Evolutionary conservation across 2,113 vertebrate genomes (phyloP), one percentile per base, ranked within the genome.

Genomic region (Suricata suricatta): DNA sequence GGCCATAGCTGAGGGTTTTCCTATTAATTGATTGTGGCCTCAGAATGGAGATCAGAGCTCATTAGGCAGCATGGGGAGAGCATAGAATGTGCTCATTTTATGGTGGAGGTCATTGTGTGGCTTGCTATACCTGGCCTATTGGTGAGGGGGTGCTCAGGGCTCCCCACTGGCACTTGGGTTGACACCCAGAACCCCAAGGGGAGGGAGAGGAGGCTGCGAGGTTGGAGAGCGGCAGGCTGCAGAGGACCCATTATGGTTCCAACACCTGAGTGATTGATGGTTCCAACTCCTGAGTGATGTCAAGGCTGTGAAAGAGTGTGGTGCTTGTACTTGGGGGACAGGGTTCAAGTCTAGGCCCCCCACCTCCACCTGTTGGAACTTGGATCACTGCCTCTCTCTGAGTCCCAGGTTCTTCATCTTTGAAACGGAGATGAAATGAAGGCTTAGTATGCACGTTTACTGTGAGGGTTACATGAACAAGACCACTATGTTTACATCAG

Each of bases 91-190:
- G 17, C 80, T 54, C 4, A 1, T 60, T 25, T 19, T 11, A 35
- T 29, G 25, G 35, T 11, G 38, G 17, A 7, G 44, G 79, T 38
- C 0, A 2, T 35, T 3, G 3, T 0, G 31, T 25, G 88, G 68
- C 57, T 50, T 1, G 3, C 50, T 3, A 4, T 19, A 16, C 31
- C 35, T 47, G 72, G 60, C 15, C 64, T 41, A 17, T 14, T 1
- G 25, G 7, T 35, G 27, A 41, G 33, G 41, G 8, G 60, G 19
- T 35, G 35, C 13, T 68, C 0, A 0, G 50, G 64, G 64, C 21
- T 81, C 85, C 35, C 54, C 35, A 4, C 50, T 41, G 60, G 93
- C 50, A 4, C 5, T 2, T 1, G 38, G 31, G 0, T 12, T 60
- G 44, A 15, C 16, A 77, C 27, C 35, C 50, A 85, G 57, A 25